Evolutionary conservation across 2,888 invertebrate genomes (phyloP), one percentile per base, ranked within the genome.

Genomic region (Drosophila mimica): DNA sequence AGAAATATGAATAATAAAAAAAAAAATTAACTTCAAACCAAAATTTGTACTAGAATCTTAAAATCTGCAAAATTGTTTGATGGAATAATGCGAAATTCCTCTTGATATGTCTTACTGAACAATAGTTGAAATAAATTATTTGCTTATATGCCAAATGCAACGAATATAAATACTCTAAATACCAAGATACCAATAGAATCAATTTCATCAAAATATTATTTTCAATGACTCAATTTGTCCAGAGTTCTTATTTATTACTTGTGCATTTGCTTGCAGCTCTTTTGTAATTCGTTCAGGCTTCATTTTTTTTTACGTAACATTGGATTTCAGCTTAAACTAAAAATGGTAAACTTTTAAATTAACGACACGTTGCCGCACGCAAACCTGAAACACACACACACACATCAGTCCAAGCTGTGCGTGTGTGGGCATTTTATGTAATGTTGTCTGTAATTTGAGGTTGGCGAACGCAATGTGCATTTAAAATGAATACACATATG

Each of bases 381-480:
- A 72, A 65, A 54, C 25, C 63, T 69, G 77, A 58, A 59, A 54
- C 56, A 59, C 58, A 54, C 49, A 53, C 72, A 59, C 46, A 63
- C 58, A 67, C 28, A 69, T 30, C 53, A 36, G 58, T 40, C 3
- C n/a, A 54, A 20, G 53, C 49, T 57, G 59, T 57, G 73, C 61
- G 48, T 75, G 71, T 74, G 68, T 48, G 58, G 64, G 59, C 57
- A 74, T 88, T 75, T 78, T 70, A 83, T 85, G 76, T 88, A 88
- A 88, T 77, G 75, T 86, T 69, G 74, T 78, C 81, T 76, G 88
- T 85, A 85, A 85, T 85, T 89, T 85, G 88, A 83, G 77, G 83
- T 83, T 82, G 88, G 64, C 70, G 66, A 72, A 84, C 89, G 81
- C 88, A 72, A 70, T 66, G 73, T 74, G 88, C 77, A 88, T 88